A percentile compares a stretch with the other conserved stretches of the same genome.
phyloP scores from a whole-genome alignment of 2,888 invertebrate genomes.

The Patella depressa region DNA sequence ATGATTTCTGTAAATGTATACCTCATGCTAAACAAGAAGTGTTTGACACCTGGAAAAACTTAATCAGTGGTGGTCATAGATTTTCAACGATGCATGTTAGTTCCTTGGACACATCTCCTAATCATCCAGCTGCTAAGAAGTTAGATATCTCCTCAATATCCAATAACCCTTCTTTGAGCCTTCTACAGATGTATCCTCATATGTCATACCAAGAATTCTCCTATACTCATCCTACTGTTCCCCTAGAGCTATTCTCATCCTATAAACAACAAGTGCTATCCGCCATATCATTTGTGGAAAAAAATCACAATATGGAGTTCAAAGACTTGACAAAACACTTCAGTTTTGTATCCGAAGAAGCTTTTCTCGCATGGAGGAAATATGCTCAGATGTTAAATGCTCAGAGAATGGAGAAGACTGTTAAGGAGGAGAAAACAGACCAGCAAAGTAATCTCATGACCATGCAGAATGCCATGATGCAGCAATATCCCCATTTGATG shows the following conservation, averaged over 20 bases:
- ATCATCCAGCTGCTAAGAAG: neutral
- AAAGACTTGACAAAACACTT: neutral
- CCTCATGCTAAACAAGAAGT: conserved; percentile 40
- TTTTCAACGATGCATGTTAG: conserved; percentile 29
- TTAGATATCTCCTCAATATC: neutral
- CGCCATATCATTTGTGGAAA: neutral
- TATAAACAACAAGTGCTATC: conserved; percentile 9
- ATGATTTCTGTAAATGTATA: conserved; percentile 36
- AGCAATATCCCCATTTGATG: neutral
- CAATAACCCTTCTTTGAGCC: neutral
- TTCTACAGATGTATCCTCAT: conserved; percentile 4
- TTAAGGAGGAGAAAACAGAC: neutral
- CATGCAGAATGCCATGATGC: conserved; percentile 7
- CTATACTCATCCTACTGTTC: neutral
- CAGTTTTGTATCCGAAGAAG: neutral
- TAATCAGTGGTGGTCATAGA: conserved; percentile 36
- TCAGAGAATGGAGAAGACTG: conserved; percentile 1
- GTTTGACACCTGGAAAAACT: conserved; percentile 35
- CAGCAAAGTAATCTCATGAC: neutral
- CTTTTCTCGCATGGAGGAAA: conserved; percentile 3
- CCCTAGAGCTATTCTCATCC: neutral
- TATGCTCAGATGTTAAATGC: conserved; percentile 12
- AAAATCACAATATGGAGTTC: neutral
- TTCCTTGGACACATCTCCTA: neutral
- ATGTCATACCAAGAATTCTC: conserved; percentile 5